phyloP scores from a whole-genome alignment of 2,797 vertebrate genomes.

The Helicolenus hilgendorfi region DNA sequence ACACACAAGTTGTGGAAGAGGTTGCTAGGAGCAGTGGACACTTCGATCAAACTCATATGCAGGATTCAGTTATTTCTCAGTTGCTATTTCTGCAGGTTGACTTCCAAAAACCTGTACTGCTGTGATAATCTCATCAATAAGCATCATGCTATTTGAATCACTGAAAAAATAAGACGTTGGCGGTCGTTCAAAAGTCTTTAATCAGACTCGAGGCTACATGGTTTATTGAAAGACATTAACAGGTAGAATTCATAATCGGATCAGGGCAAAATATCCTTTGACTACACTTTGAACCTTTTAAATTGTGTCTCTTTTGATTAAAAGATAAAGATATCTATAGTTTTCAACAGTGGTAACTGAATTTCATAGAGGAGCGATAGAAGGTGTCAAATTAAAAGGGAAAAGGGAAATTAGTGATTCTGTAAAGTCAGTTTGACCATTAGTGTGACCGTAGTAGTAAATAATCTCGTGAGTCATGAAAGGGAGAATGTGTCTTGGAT shows the following conservation, averaged over 20 bases:
- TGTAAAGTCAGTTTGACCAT: neutral
- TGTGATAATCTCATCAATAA: neutral
- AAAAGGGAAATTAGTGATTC: neutral
- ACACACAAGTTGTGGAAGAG: neutral
- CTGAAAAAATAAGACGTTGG: neutral
- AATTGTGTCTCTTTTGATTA: neutral
- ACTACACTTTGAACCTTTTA: neutral
- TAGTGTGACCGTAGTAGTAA: neutral
- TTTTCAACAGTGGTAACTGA: neutral
- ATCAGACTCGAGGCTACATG: neutral
- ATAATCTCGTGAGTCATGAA: neutral
- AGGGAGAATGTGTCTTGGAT: neutral
- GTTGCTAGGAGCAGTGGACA: neutral
- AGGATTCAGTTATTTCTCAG: neutral
- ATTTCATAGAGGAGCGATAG: neutral
- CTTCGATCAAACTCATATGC: neutral
- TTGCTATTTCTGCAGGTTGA: neutral
- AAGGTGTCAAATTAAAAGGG: neutral
- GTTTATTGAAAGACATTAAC: slow-evolving; percentile 1
- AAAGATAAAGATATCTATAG: neutral
- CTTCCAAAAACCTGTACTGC: neutral
- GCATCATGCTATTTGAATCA: neutral
- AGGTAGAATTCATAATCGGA: slow-evolving; percentile 1
- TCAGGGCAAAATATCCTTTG: neutral
- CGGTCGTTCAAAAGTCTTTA: neutral